These are phyloP conservation scores for Xanthia icteritia DNA, from an alignment of 2,888 invertebrate species.

Conservation along the genomic window DNA sequence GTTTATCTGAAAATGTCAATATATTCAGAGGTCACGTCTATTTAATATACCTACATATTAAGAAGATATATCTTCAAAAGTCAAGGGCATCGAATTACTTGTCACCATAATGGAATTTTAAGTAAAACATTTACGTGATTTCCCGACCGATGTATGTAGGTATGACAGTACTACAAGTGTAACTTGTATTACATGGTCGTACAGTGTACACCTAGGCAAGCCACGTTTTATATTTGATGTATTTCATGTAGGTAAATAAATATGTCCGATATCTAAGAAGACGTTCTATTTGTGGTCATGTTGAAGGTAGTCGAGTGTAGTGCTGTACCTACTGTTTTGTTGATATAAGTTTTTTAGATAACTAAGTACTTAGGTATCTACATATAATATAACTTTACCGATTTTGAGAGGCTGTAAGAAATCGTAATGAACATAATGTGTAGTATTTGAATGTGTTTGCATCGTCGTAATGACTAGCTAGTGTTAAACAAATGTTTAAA, in stretches of 20 bases:
- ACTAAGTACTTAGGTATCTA: conserved; percentile 4
- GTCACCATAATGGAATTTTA: conserved; percentile 58
- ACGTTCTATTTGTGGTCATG: conserved; percentile 63
- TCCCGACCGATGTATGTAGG: neutral
- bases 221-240: neutral
- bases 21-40: conserved; percentile 77
- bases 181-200: neutral
- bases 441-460: conserved; percentile 1
- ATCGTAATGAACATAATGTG: neutral
- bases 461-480: conserved; percentile 3
- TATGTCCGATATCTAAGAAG: conserved; percentile 47
- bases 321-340: conserved; percentile 14
- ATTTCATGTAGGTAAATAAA: conserved; percentile 19
- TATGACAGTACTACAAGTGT: neutral
- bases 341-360: conserved; percentile 8
- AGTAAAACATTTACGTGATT: conserved; percentile 24
- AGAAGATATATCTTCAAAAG: conserved; percentile 74
- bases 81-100: conserved; percentile 73
- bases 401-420: neutral
- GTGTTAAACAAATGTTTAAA: conserved; percentile 7
- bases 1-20: conserved; percentile 77
- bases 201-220: neutral
- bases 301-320: conserved; percentile 44
- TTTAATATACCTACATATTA: conserved; percentile 67
- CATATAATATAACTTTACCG: neutral